Conservation (phyloP, 2,113 vertebrate species). For the Pedetes capensis region DNA sequence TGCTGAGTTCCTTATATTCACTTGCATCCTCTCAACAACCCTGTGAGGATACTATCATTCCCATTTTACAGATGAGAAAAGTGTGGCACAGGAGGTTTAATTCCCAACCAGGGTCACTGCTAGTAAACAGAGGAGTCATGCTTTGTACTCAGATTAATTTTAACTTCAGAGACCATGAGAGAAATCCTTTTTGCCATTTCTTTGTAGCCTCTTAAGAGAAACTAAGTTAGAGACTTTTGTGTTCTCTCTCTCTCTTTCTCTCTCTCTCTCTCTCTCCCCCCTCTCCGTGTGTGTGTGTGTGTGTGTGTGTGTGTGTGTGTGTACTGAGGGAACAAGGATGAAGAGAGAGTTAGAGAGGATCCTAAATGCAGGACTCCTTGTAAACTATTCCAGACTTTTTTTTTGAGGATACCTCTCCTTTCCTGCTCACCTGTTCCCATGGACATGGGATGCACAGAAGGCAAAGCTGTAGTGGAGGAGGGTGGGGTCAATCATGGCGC, state of each 20-base stretch:
- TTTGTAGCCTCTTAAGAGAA: neutral
- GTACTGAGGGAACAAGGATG: neutral
- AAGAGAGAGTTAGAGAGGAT: neutral
- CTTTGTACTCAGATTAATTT: neutral
- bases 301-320: fast-evolving
- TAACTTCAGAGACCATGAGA: neutral
- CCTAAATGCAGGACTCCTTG: neutral
- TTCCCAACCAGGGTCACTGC: neutral
- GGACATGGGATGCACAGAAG: conserved; percentile 98
- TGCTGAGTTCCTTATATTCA: neutral
- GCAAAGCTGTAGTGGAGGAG: conserved; percentile 99
- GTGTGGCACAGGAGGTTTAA: neutral
- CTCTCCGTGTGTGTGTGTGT: neutral
- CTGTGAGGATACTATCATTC: neutral
- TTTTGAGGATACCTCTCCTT: neutral
- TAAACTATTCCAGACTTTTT: neutral
- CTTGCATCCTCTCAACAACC: neutral
- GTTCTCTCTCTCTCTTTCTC: neutral
- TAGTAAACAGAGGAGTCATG: neutral
- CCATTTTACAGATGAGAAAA: neutral
- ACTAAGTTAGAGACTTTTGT: neutral
- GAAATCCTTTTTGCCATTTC: neutral
- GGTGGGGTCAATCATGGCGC: conserved; percentile 99
- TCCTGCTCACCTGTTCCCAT: conserved; percentile 94
- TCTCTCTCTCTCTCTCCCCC: too few species aligned